These are phyloP conservation scores for Bucco capensis DNA, from an alignment of 2,113 vertebrate species.

Conservation along the genomic window DNA sequence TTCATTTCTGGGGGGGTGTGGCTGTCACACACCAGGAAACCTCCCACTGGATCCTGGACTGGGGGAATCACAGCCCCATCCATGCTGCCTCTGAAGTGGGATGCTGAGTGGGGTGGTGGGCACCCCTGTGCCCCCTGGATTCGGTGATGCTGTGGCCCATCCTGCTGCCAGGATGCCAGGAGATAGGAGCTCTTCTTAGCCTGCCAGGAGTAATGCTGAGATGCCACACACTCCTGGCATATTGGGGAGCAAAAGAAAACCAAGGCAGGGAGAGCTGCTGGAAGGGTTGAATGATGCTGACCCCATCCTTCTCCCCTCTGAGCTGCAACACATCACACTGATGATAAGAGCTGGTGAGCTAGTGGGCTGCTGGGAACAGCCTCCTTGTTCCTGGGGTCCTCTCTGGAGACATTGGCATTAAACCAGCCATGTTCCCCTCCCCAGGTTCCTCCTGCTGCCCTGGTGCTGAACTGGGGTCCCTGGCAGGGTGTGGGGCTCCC, in stretches of 20 bases:
- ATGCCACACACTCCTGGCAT: background rate
- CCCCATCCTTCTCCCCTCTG: background rate
- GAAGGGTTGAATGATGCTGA: background rate
- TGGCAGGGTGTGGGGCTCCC: fast-evolving
- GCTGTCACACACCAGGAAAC: fast-evolving
- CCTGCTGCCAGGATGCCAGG: fast-evolving
- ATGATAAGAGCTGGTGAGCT: background rate
- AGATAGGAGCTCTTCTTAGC: background rate
- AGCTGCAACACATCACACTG: fast-evolving
- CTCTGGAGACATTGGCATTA: fast-evolving
- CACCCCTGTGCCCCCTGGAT: fast-evolving
- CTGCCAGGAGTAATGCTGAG: background rate
- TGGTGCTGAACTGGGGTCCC: background rate
- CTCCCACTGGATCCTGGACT: fast-evolving
- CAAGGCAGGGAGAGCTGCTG: background rate
- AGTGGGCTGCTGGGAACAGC: background rate
- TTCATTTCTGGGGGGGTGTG: background rate
- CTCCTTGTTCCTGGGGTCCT: background rate
- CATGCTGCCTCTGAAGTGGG: fast-evolving
- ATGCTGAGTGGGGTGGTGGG: background rate
- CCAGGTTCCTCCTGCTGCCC: background rate
- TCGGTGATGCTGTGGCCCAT: background rate
- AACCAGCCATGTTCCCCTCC: fast-evolving
- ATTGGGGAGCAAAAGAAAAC: background rate
- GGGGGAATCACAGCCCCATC: fast-evolving